Conservation (phyloP, 30 jellyfish, hydroid and myxozoan genomes). For the Nemopilema nomurai region DNA sequence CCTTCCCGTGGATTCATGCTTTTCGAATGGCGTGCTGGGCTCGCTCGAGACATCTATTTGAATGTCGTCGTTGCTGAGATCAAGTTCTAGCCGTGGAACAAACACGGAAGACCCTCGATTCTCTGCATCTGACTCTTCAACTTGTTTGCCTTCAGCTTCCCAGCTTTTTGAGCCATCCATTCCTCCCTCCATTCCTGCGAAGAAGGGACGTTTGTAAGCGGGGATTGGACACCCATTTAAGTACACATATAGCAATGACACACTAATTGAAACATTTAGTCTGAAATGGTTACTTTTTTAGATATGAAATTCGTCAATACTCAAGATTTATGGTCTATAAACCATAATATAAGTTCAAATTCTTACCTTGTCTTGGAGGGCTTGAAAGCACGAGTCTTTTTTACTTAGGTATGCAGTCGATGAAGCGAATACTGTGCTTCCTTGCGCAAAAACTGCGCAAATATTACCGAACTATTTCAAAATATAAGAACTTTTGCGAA, state of each 20-base stretch:
- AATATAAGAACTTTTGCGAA: neutral
- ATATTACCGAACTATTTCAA: neutral
- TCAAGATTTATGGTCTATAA: too few relatives aligned
- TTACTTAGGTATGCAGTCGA: neutral
- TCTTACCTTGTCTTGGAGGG: neutral
- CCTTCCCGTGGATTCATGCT: neutral
- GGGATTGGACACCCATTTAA: neutral
- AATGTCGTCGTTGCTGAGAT: constrained; percentile 33
- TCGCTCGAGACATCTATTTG: constrained; percentile 8
- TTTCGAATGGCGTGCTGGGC: neutral
- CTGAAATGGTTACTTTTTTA: neutral
- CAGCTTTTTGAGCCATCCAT: neutral
- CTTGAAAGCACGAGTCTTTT: neutral
- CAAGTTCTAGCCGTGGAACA: constrained; percentile 49
- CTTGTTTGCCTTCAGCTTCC: neutral
- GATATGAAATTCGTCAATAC: too few relatives aligned
- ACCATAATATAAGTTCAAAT: too few relatives aligned
- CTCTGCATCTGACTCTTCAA: neutral
- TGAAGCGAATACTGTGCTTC: neutral
- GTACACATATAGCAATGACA: neutral
- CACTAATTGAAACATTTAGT: neutral
- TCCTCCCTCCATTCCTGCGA: neutral
- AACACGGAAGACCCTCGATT: neutral
- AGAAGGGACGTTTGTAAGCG: neutral
- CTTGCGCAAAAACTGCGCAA: neutral